These are phyloP conservation scores for Tanypteryx hageni DNA, from an alignment of 2,888 invertebrate species.

Conservation along the genomic window DNA sequence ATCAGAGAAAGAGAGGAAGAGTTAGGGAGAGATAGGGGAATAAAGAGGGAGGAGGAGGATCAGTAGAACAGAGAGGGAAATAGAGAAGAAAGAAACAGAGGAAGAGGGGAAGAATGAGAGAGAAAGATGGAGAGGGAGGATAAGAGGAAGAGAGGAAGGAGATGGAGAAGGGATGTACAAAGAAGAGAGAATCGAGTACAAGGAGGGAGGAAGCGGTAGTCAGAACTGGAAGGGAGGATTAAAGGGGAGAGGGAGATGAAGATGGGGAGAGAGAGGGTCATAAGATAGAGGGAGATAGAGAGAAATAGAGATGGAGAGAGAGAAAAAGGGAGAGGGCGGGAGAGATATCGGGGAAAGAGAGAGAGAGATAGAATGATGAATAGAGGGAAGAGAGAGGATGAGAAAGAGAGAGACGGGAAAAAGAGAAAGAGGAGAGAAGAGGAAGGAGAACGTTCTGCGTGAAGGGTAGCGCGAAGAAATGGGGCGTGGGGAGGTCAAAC, in stretches of 20 bases:
- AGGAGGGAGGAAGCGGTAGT: not conserved
- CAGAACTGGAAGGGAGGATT: not conserved
- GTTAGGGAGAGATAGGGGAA: too few species aligned
- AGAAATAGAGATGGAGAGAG: not conserved
- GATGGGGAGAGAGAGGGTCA: not conserved
- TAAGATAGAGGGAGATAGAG: not conserved
- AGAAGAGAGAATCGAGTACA: not conserved
- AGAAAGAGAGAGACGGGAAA: not conserved
- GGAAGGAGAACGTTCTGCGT: not conserved
- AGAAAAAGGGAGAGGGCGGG: not conserved
- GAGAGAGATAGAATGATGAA: not conserved
- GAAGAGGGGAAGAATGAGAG: not conserved
- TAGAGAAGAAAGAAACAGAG: too few species aligned
- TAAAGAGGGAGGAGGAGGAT: not conserved
- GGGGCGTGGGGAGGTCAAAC: constrained; percentile 35
- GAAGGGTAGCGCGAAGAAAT: constrained; percentile 28
- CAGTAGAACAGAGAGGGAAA: not conserved
- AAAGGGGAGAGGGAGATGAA: not conserved
- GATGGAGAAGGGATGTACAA: not conserved
- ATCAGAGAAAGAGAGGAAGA: not conserved
- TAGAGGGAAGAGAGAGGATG: not conserved
- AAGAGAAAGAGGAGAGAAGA: not conserved
- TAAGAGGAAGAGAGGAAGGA: not conserved
- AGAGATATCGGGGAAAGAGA: not conserved
- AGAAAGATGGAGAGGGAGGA: not conserved